A percentile compares a stretch with the other conserved stretches of the same genome.
phyloP scores from a whole-genome alignment of 1,140 invertebrate genomes.

The Zaprionus lachaisei region DNA sequence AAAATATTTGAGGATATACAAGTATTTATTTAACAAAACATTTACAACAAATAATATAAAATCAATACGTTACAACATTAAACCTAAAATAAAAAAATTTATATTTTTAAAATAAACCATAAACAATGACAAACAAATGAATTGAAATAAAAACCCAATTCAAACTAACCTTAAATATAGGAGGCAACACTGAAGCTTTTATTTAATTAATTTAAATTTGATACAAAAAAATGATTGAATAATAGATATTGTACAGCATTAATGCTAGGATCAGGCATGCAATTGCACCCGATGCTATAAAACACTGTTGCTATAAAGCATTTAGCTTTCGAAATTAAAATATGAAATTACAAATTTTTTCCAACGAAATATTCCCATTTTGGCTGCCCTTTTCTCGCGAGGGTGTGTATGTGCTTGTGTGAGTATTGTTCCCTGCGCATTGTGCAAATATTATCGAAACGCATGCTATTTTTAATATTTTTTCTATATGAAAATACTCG shows the following conservation, averaged over 20 bases:
- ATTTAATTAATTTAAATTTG: background rate
- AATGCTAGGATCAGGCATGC: background rate
- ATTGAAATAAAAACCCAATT: background rate
- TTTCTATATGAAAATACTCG: conserved; percentile 21
- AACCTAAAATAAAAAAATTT: no score
- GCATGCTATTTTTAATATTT: background rate
- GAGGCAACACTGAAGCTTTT: no score
- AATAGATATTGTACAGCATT: background rate
- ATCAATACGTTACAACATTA: no score
- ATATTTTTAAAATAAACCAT: no score
- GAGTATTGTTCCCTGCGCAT: background rate
- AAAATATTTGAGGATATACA: background rate
- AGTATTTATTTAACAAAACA: no score
- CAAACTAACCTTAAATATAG: no score
- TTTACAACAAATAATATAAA: no score
- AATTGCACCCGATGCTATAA: background rate
- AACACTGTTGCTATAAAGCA: background rate
- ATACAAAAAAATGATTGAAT: background rate
- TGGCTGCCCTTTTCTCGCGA: background rate
- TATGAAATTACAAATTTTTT: conserved; percentile 23
- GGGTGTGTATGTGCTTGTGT: background rate
- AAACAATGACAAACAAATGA: no score
- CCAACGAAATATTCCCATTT: conserved; percentile 2
- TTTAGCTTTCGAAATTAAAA: background rate
- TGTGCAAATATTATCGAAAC: background rate